Percentiles rank a stretch among this genome's conserved stretches.
These are phyloP conservation scores for Orchesella cincta DNA, from an alignment of 1,140 invertebrate species.

Conservation along the genomic window DNA sequence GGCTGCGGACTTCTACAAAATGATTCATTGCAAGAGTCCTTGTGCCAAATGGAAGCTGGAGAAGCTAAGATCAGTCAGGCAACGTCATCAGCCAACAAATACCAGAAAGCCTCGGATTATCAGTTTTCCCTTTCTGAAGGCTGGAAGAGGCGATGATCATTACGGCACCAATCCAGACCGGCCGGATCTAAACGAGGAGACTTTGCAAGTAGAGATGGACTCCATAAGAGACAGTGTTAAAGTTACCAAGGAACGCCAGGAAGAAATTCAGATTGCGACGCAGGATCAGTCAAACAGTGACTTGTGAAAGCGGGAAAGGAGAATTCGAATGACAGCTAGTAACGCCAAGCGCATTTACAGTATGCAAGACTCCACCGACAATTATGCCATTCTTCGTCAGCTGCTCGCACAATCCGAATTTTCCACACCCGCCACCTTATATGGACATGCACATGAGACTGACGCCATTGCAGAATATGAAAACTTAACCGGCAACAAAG, in stretches of 20 bases:
- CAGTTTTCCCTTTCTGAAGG: neutral
- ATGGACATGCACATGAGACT: neutral
- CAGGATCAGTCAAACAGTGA: neutral
- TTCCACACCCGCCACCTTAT: neutral
- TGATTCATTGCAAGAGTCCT: neutral
- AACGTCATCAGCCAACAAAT: neutral
- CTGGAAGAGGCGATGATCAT: neutral
- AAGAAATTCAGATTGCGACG: neutral
- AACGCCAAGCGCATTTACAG: too few species aligned
- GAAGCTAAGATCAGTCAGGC: neutral
- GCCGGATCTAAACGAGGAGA: neutral
- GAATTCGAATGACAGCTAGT: too few species aligned
- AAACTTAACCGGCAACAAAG: neutral
- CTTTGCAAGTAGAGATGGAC: neutral
- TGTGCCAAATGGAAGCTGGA: neutral
- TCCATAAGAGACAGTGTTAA: neutral
- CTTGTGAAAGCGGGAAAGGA: too few species aligned
- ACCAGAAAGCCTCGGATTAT: neutral
- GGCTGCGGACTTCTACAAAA: neutral
- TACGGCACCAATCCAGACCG: neutral
- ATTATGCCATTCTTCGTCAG: neutral
- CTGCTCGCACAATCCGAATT: neutral
- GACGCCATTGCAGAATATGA: neutral
- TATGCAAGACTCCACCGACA: too few species aligned
- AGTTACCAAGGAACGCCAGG: neutral